phyloP scores from a whole-genome alignment of 2,888 invertebrate species.

The Cheilosia soror region DNA sequence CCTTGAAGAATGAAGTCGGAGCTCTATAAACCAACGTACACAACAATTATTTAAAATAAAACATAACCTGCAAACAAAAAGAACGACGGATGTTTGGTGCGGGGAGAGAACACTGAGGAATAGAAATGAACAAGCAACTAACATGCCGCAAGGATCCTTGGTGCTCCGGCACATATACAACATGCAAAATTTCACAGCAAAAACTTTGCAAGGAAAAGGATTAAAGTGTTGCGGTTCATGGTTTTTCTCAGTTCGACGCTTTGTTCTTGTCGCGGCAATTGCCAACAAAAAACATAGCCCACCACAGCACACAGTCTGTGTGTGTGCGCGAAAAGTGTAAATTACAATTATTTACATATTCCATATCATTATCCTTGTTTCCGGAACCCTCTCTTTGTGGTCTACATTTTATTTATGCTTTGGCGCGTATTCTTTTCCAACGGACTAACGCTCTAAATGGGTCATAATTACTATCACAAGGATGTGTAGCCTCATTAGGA shows the following conservation, averaged over 20 bases:
- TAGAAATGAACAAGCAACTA: slow-evolving; percentile 74
- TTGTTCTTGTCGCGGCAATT: slow-evolving; percentile 45
- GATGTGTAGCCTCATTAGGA: slow-evolving; percentile 9
- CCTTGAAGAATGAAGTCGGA: slow-evolving; percentile 69
- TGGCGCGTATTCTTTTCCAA: slow-evolving; percentile 1
- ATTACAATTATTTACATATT: slow-evolving; percentile 76
- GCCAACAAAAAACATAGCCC: slow-evolving; percentile 32
- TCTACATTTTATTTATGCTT: slow-evolving; percentile 44
- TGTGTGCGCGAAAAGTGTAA: slow-evolving; percentile 66
- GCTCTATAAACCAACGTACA: slow-evolving; percentile 66
- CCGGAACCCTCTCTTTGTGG: slow-evolving; percentile 29
- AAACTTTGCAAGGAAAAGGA: slow-evolving; percentile 69
- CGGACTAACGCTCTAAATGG: slow-evolving; percentile 35
- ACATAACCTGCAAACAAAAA: slow-evolving; percentile 66
- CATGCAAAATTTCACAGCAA: slow-evolving; percentile 67
- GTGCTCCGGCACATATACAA: slow-evolving; percentile 40
- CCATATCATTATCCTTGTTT: slow-evolving; percentile 73
- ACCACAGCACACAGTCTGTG: slow-evolving; percentile 36
- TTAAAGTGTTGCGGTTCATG: slow-evolving; percentile 77
- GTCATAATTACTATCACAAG: slow-evolving; percentile 35
- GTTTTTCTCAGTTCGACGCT: slow-evolving; percentile 67
- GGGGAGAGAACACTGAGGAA: slow-evolving; percentile 33
- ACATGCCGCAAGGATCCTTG: slow-evolving; percentile 70
- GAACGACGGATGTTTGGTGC: slow-evolving; percentile 35
- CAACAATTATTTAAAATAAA: slow-evolving; percentile 75